phyloP scores from a whole-genome alignment of 2,797 vertebrate genomes.

The Oreonectes daqikongensis region DNA sequence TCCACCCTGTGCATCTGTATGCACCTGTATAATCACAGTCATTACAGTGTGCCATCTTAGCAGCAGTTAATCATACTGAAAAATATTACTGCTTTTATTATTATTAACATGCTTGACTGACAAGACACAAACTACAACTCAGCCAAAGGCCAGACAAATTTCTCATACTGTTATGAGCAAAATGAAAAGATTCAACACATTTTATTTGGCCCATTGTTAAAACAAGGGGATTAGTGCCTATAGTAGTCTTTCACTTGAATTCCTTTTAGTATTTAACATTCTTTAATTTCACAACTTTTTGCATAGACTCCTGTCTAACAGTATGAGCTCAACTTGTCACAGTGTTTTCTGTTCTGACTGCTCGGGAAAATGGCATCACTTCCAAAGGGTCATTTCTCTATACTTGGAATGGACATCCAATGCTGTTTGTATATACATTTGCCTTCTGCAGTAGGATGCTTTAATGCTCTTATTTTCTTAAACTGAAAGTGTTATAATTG shows the following conservation, averaged over 20 bases:
- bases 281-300: too few species aligned
- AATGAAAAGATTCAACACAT: neutral
- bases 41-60: constrained; percentile 19
- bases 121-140: neutral
- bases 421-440: neutral
- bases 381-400: constrained; percentile 17
- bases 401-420: constrained; percentile 1
- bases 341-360: constrained; percentile 2
- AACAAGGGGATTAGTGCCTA: neutral
- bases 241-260: constrained; percentile 1
- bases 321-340: neutral
- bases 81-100: neutral
- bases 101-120: neutral
- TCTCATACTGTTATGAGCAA: neutral
- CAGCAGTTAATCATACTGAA: constrained; percentile 18
- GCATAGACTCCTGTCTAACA: too few species aligned
- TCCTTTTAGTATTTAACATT: neutral
- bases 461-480: neutral
- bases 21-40: constrained; percentile 1
- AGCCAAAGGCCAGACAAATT: neutral
- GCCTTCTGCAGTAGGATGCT: neutral
- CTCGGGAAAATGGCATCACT: neutral
- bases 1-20: constrained; percentile 1
- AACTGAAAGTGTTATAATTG: neutral
- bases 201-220: constrained; percentile 2